phyloP scores from a whole-genome alignment of 2,888 invertebrate species.

The Eudasyphora cyanicolor region DNA sequence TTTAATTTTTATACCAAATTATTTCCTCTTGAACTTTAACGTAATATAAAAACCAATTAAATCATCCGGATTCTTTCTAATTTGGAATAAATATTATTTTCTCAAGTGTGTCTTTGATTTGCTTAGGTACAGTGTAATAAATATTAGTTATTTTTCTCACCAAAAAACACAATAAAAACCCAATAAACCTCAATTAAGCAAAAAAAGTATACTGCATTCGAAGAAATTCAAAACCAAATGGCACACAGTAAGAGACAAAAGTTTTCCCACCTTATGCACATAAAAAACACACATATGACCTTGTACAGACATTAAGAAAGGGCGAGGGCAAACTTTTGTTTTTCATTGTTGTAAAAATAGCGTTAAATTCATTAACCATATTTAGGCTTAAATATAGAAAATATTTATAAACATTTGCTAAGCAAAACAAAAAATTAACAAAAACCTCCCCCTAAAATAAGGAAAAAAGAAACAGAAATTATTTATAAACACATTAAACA shows the following conservation, averaged over 20 bases:
- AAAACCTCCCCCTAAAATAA: slow-evolving; percentile 31
- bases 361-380: neutral
- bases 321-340: neutral
- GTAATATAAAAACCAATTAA: too few relatives aligned
- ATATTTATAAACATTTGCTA: slow-evolving; percentile 51
- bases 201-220: slow-evolving; percentile 24
- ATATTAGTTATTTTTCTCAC: slow-evolving; percentile 17
- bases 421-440: slow-evolving; percentile 46
- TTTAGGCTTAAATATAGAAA: neutral
- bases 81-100: too few relatives aligned
- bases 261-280: neutral
- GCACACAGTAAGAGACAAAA: neutral
- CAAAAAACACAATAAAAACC: slow-evolving; percentile 34
- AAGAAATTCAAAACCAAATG: neutral
- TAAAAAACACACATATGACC: neutral
- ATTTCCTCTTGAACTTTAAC: too few relatives aligned
- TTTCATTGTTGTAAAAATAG: neutral
- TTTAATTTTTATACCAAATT: too few relatives aligned
- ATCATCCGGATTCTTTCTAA: too few relatives aligned
- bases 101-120: too few relatives aligned
- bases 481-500: slow-evolving; percentile 36
- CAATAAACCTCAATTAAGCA: slow-evolving; percentile 27
- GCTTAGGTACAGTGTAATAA: too few relatives aligned
- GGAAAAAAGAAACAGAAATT: slow-evolving; percentile 30
- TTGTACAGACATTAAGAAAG: too few relatives aligned